A percentile compares a stretch with the other conserved stretches of the same genome.
These are phyloP conservation scores for Zaprionus bogoriensis DNA, from an alignment of 2,888 invertebrate genomes.

Conservation along the genomic window DNA sequence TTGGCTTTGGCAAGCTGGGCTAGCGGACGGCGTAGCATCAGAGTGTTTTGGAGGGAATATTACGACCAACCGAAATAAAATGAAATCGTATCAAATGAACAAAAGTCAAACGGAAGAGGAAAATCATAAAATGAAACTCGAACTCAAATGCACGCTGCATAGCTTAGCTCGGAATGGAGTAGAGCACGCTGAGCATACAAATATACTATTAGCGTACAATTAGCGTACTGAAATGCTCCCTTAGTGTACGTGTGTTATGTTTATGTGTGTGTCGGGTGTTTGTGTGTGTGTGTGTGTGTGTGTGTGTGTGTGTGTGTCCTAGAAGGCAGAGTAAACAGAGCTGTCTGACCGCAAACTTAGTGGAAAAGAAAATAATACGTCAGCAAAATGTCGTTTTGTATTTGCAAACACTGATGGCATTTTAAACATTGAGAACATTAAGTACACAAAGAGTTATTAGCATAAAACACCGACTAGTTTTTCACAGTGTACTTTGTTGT, in stretches of 20 bases:
- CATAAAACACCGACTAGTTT: conserved; percentile 73
- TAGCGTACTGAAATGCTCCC: conserved; percentile 47
- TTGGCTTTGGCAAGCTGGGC: neutral
- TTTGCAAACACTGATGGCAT: conserved; percentile 76
- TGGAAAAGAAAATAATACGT: conserved; percentile 54
- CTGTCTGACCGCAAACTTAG: conserved; percentile 47
- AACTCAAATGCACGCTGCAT: conserved; percentile 56
- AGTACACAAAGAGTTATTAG: conserved; percentile 71
- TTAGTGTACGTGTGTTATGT: conserved; percentile 18
- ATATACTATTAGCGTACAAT: conserved; percentile 64
- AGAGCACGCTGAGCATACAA: conserved; percentile 51
- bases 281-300: conserved; percentile 16
- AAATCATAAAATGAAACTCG: conserved; percentile 32
- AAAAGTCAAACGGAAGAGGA: conserved; percentile 47
- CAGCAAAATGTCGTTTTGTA: conserved; percentile 55
- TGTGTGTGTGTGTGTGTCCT: conserved; percentile 22
- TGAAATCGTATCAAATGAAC: conserved; percentile 46
- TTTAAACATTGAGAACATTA: conserved; percentile 74
- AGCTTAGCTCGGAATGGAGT: conserved; percentile 49
- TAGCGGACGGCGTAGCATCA: neutral
- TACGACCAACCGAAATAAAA: conserved; percentile 47
- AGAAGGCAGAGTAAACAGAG: conserved; percentile 35
- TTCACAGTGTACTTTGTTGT: conserved; percentile 48
- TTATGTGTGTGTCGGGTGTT: conserved; percentile 21
- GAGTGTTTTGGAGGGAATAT: conserved; percentile 23